Evolutionary conservation across 2,797 vertebrate species (phyloP).

Genomic region (Carduelis carduelis): DNA sequence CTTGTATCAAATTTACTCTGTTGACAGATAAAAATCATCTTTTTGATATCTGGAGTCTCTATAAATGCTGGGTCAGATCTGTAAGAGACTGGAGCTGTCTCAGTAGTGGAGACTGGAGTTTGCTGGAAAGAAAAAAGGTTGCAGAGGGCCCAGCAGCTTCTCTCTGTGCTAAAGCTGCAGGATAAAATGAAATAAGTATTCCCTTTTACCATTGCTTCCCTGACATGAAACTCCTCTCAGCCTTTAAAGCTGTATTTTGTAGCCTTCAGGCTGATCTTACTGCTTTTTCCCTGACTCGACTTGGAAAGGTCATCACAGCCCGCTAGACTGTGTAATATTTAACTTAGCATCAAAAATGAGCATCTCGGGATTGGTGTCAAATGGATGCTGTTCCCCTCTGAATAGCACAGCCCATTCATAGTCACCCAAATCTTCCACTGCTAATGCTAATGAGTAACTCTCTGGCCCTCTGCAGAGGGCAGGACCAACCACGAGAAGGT

Average conservation of each 20-base stretch:
- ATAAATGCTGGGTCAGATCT: neutral
- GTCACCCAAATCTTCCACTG: constrained; percentile 29
- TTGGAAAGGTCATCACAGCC: neutral
- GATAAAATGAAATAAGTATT: neutral
- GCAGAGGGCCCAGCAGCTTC: neutral
- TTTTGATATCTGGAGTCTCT: neutral
- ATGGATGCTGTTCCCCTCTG: constrained; percentile 10
- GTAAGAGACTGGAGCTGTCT: neutral
- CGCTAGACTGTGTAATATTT: constrained; percentile 45
- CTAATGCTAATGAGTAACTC: constrained; percentile 27
- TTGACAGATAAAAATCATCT: constrained; percentile 10
- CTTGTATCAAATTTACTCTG: neutral
- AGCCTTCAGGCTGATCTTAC: neutral
- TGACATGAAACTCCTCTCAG: neutral
- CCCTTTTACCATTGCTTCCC: neutral
- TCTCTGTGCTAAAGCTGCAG: neutral
- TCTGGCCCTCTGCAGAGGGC: constrained; percentile 2
- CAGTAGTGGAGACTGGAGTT: neutral
- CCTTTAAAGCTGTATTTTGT: neutral
- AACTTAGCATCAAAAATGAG: constrained; percentile 46
- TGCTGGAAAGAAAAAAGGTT: neutral
- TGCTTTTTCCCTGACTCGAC: neutral
- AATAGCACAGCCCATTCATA: constrained; percentile 55
- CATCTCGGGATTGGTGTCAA: constrained; percentile 11
- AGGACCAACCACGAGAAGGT: neutral